A percentile compares a stretch with the other conserved stretches of the same genome.
phyloP scores from a whole-genome alignment of 1,140 invertebrate genomes.

The Amyelois transitella region DNA sequence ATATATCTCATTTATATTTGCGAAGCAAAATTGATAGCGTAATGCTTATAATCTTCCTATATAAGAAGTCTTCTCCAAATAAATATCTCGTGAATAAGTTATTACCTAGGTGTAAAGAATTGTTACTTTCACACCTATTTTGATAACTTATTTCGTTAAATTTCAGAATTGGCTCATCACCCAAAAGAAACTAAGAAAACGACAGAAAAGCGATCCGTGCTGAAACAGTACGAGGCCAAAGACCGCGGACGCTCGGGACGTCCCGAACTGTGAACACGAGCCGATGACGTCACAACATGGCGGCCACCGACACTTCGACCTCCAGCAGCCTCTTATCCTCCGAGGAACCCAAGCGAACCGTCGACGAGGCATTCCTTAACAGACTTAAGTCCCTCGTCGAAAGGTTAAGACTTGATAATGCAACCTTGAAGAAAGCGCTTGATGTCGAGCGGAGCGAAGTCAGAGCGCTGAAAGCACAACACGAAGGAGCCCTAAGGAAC shows the following conservation, averaged over 20 bases:
- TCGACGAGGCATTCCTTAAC: conserved; percentile 68
- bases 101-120: conserved; percentile 12
- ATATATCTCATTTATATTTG: neutral
- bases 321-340: conserved; percentile 55
- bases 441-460: conserved; percentile 74
- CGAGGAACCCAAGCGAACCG: conserved; percentile 65
- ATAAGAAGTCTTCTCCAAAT: no score
- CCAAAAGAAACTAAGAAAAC: conserved; percentile 18
- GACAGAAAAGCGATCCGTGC: conserved; percentile 28
- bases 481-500: conserved; percentile 57
- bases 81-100: no score
- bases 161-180: conserved; percentile 44
- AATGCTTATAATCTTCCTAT: no score
- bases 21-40: no score
- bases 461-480: conserved; percentile 66
- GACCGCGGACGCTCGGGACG: conserved; percentile 64
- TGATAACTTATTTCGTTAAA: conserved; percentile 14
- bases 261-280: conserved; percentile 46
- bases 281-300: conserved; percentile 59
- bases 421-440: conserved; percentile 68
- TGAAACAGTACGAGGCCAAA: conserved; percentile 39
- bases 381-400: conserved; percentile 68
- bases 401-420: conserved; percentile 66
- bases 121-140: no score
- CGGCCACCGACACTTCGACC: conserved; percentile 70